Base-by-base conservation (phyloP, 37 sponge, comb jelly and placozoan species). In the Sycon ciliatum region DNA sequence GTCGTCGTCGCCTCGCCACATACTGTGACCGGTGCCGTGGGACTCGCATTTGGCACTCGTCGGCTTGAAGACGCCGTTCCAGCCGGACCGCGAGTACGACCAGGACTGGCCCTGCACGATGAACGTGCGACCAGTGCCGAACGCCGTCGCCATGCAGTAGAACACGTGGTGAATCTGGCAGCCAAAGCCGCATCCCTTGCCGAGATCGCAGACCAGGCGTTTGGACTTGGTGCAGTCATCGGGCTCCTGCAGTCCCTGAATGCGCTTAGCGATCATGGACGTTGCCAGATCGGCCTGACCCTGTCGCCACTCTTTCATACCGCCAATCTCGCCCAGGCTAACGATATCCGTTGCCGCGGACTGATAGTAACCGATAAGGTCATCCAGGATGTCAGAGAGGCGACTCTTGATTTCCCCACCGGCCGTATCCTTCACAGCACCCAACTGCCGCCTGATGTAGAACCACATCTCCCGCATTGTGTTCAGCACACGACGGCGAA, bases 121-220 rank as follows among this genome's bases (percentile, higher is more conserved):
- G 42, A 89, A 58, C 0, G 83, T 85, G 5, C 90, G 72, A 56
- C 73, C 31, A 3, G 80, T 79, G 0, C 78, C 87, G 56, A 82
- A 85, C 7, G 90, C 90, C 23, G 85, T 20, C 0, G 78, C 74
- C 54, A 89, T 85, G 73, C 90, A 89, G 56, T 75, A 85, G 33
- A 79, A 68, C 3, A 79, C 67, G 36, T 89, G 90, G 58, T 89
- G 90, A 33, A 89, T 76, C 69, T 85, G 86, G 37, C 90, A 89
- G 18, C 90, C 90, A 75, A 82, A 89, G 3, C 90, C 90, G 56
- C 90, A 89, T 3, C 73, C 56, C 36, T 89, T 85, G 34, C 62
- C 60, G 16, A 89, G 33, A 6, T 58, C 18, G 34, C 90, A 89
- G 4, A 89, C 72, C 49, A 89, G 74, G 9, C 63, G 63, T 60